A percentile compares a stretch with the other conserved stretches of the same genome.
Conservation (phyloP, 2,888 invertebrate species). For the Hypena proboscidalis region DNA sequence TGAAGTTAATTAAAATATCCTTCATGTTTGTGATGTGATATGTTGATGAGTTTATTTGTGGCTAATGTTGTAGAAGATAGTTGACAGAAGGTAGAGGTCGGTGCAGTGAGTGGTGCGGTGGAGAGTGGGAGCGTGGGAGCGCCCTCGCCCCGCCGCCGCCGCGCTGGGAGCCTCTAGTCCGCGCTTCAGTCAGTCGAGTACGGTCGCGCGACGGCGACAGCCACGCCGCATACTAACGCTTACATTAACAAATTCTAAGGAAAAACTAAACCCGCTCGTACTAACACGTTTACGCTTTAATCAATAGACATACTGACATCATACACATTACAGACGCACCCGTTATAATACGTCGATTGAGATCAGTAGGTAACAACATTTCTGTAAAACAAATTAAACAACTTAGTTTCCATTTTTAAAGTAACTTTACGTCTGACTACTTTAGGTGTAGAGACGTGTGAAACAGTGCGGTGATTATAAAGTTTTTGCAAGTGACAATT, state of each 20-base stretch:
- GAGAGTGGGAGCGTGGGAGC: conserved; percentile 18
- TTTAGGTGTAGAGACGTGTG: conserved; percentile 14
- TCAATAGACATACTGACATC: conserved; percentile 14
- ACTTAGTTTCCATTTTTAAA: conserved; percentile 17
- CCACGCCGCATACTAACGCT: conserved; percentile 19
- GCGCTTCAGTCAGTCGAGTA: conserved; percentile 35
- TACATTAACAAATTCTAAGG: conserved; percentile 12
- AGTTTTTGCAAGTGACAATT: too few relatives aligned
- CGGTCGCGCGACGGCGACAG: conserved; percentile 36
- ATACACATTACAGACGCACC: conserved; percentile 6
- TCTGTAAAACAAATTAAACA: conserved; percentile 10
- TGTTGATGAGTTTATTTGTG: background rate
- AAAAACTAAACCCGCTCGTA: conserved; percentile 30
- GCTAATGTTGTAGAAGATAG: background rate
- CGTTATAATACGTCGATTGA: conserved; percentile 1
- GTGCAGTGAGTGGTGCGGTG: conserved; percentile 16
- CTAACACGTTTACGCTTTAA: conserved; percentile 17
- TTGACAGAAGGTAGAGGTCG: background rate
- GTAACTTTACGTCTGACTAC: conserved; percentile 13
- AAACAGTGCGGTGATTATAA: too few relatives aligned
- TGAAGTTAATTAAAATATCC: too few relatives aligned
- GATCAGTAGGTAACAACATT: conserved; percentile 5
- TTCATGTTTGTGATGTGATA: too few relatives aligned
- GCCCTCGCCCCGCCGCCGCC: conserved; percentile 13
- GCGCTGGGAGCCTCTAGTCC: conserved; percentile 5